phyloP scores from a whole-genome alignment of 2,797 vertebrate species.

The Petrocephalus schoutedeni region DNA sequence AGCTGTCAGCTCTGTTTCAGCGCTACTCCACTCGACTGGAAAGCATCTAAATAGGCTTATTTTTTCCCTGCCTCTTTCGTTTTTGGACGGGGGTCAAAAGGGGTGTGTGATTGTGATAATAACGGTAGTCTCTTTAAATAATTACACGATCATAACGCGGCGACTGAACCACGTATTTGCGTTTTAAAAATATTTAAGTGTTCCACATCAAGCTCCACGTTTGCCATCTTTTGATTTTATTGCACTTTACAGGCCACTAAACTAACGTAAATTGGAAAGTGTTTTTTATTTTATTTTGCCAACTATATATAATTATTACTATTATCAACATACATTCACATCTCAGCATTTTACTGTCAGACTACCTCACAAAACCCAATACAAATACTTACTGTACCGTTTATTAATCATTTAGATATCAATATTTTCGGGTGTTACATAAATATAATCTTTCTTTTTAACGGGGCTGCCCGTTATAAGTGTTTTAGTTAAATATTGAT shows the following conservation, averaged over 20 bases:
- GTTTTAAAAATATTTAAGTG: constrained; percentile 7
- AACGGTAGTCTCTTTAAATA: constrained; percentile 59
- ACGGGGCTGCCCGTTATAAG: neutral
- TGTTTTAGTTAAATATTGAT: constrained; percentile 63
- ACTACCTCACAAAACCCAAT: neutral
- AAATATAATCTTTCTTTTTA: neutral
- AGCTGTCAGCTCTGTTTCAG: constrained; percentile 62
- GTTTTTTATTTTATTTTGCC: neutral
- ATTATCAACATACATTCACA: neutral
- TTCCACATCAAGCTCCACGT: neutral
- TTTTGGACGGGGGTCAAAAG: constrained; percentile 39
- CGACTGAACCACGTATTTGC: neutral
- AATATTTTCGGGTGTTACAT: neutral
- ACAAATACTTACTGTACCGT: neutral
- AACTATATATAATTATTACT: constrained; percentile 1
- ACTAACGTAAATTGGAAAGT: neutral
- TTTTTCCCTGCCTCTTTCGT: constrained; percentile 38
- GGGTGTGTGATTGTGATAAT: constrained; percentile 51
- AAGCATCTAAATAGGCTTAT: constrained; percentile 74
- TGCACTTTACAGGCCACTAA: neutral
- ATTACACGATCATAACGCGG: constrained; percentile 50
- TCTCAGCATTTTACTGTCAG: neutral
- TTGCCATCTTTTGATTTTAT: neutral
- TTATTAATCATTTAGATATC: neutral
- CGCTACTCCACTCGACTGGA: constrained; percentile 65